Evolutionary conservation across 2,797 vertebrate species (phyloP).

Genomic region (Urosaurus nigricauda): DNA sequence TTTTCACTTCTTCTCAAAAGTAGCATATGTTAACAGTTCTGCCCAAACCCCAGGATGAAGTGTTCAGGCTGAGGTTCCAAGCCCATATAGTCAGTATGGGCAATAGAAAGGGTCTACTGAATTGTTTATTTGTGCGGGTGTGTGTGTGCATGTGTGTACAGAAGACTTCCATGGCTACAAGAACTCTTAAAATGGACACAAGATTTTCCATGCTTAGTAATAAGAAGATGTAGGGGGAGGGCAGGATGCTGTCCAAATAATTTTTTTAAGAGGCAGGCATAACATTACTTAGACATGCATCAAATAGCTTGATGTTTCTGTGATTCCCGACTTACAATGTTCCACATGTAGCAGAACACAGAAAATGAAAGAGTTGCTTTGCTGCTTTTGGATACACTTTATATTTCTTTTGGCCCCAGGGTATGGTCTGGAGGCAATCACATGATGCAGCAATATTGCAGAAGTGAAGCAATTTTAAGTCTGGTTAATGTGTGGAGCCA

Average conservation of each 20-base stretch:
- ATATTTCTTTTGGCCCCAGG: neutral
- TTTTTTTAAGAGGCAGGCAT: neutral
- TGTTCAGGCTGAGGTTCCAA: neutral
- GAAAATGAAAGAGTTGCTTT: neutral
- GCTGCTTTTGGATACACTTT: neutral
- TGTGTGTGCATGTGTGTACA: too few species aligned
- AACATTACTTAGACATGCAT: neutral
- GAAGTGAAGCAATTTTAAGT: too few species aligned
- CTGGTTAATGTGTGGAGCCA: too few species aligned
- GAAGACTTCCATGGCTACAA: neutral
- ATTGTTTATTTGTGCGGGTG: too few species aligned
- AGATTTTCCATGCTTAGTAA: neutral
- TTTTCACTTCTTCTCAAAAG: slow-evolving; percentile 14
- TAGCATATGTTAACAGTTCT: neutral
- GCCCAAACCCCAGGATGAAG: neutral
- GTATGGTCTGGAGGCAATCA: too few species aligned
- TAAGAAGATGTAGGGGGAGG: neutral
- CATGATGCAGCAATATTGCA: too few species aligned
- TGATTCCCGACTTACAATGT: neutral
- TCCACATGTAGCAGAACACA: neutral
- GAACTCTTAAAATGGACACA: neutral
- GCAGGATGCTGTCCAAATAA: neutral
- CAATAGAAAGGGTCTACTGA: neutral
- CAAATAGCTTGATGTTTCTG: neutral
- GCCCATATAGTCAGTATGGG: neutral